phyloP scores from a whole-genome alignment of 1,140 invertebrate genomes.

The Aradophagus sp. region DNA sequence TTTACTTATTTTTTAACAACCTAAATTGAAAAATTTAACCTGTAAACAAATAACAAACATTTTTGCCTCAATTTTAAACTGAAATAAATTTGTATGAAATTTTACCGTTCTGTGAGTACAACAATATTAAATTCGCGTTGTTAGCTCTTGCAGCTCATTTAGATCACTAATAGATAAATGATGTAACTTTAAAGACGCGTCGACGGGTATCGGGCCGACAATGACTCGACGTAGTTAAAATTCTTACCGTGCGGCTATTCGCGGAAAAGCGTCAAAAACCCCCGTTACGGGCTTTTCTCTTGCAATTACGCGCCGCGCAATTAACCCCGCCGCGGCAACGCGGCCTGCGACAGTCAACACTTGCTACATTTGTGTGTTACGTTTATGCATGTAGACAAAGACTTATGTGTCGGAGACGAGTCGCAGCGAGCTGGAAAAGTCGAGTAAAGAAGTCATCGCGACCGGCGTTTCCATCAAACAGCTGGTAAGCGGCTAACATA shows the following conservation, averaged over 20 bases:
- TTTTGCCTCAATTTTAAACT: no score
- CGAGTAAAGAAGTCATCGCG: conserved; percentile 71
- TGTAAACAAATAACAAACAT: no score
- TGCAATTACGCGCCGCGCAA: conserved; percentile 27
- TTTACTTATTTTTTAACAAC: no score
- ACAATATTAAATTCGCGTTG: no score
- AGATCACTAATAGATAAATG: no score
- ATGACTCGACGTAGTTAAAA: conserved; percentile 13
- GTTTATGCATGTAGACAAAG: conserved; percentile 74
- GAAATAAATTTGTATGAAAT: no score
- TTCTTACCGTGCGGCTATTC: conserved; percentile 6
- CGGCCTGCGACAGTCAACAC: conserved; percentile 11
- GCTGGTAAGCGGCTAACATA: conserved; percentile 69
- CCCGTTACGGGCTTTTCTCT: conserved; percentile 31
- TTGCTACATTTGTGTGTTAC: conserved; percentile 59
- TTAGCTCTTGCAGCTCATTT: no score
- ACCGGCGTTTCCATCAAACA: conserved; percentile 75
- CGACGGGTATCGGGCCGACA: not conserved
- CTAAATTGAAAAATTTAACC: no score
- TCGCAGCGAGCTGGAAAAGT: conserved; percentile 69
- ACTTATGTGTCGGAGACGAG: conserved; percentile 72
- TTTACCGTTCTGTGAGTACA: no score
- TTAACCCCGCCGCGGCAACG: conserved; percentile 17
- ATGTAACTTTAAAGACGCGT: no score
- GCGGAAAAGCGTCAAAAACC: conserved; percentile 15